Percentiles rank a stretch among this genome's conserved stretches.
These are phyloP conservation scores for Temnothorax unifasciatus DNA, from an alignment of 2,888 invertebrate genomes.

Conservation along the genomic window DNA sequence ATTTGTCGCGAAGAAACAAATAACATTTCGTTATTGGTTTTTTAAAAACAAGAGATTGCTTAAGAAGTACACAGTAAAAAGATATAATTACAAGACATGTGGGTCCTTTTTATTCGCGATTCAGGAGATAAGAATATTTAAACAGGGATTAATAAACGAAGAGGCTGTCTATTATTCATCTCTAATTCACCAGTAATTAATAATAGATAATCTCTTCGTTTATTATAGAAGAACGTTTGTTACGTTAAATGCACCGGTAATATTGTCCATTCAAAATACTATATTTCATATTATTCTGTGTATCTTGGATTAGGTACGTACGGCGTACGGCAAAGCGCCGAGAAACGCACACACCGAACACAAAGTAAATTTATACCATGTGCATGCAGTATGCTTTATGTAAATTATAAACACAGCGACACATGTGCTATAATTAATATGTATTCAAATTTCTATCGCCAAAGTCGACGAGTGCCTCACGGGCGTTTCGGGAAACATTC, in stretches of 20 bases:
- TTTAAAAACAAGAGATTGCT: background rate
- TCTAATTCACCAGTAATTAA: conserved; percentile 5
- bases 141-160: background rate
- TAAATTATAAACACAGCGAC: conserved; percentile 29
- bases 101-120: background rate
- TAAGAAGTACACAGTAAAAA: background rate
- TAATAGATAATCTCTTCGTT: conserved; percentile 30
- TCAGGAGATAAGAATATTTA: conserved; percentile 1
- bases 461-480: conserved; percentile 35
- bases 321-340: conserved; percentile 8
- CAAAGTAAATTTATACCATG: conserved; percentile 62
- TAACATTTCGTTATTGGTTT: background rate
- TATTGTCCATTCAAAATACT: conserved; percentile 6
- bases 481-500: conserved; percentile 32
- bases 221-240: background rate
- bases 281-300: conserved; percentile 22
- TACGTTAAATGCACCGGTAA: conserved; percentile 25
- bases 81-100: too few relatives aligned
- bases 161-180: background rate
- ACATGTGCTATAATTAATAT: conserved; percentile 61
- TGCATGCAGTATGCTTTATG: conserved; percentile 39
- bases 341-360: conserved; percentile 40
- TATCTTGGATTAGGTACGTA: conserved; percentile 19
- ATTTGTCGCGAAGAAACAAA: background rate
- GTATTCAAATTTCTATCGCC: conserved; percentile 69